A percentile compares a stretch with the other conserved stretches of the same genome.
phyloP scores from a whole-genome alignment of 1,140 invertebrate species.

The Lepidotrigona ventralis region DNA sequence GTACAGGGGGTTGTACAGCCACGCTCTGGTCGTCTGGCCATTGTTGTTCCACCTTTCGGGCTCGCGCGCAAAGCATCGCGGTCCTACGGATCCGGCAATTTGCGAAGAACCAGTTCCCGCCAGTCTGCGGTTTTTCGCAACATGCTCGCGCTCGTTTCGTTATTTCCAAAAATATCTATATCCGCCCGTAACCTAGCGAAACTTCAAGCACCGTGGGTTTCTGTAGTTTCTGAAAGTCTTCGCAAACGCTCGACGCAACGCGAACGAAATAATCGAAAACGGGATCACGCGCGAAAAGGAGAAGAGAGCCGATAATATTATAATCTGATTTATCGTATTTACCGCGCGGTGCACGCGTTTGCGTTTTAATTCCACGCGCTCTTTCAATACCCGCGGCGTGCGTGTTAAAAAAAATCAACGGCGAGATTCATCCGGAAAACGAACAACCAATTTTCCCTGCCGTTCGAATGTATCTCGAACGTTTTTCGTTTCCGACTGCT shows the following conservation, averaged over 20 bases:
- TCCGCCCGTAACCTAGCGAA: neutral
- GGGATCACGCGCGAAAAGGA: neutral
- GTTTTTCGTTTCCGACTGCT: neutral
- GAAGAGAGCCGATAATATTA: neutral
- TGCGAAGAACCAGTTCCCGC: slow-evolving; percentile 4
- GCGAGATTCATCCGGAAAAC: neutral
- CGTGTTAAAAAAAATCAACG: neutral
- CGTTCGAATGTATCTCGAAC: neutral
- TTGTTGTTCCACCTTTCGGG: slow-evolving; percentile 27
- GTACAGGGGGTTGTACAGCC: neutral
- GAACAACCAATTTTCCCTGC: neutral
- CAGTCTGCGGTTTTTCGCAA: neutral
- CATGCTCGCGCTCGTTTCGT: neutral
- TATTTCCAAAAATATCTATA: slow-evolving; percentile 28
- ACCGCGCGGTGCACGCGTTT: neutral
- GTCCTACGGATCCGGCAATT: slow-evolving; percentile 16
- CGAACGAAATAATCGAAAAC: neutral
- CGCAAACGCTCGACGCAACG: too few relatives aligned
- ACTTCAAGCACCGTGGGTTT: neutral
- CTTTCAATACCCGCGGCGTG: neutral
- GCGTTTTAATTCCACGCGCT: neutral
- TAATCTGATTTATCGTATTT: neutral
- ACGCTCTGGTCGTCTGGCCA: slow-evolving; percentile 1
- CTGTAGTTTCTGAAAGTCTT: neutral
- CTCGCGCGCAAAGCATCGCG: slow-evolving; percentile 16